Conservation (phyloP, 2,113 vertebrate species). For the Todiramphus saurophagus region DNA sequence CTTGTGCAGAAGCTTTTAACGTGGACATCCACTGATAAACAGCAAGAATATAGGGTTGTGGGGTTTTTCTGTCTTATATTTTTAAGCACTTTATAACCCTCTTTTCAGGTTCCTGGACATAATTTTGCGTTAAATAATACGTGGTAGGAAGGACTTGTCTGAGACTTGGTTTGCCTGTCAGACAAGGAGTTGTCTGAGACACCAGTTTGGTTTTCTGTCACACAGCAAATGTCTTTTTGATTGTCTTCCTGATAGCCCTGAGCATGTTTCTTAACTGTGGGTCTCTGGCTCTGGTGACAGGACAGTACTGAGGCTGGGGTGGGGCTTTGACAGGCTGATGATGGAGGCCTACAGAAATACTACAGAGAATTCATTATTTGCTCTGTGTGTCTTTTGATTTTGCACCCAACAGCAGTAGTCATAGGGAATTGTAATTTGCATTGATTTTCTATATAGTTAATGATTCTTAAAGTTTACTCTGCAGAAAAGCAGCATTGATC, state of each 20-base stretch:
- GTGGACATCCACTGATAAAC: background rate
- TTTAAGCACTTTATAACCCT: background rate
- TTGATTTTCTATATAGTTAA: background rate
- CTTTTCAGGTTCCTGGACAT: background rate
- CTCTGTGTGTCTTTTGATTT: background rate
- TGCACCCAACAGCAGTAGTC: background rate
- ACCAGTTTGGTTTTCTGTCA: background rate
- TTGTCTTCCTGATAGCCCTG: background rate
- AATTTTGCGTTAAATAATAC: background rate
- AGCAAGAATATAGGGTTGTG: background rate
- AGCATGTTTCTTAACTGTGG: fast-evolving
- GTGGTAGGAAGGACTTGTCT: background rate
- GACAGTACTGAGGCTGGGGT: background rate
- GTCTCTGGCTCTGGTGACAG: background rate
- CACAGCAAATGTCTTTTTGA: background rate
- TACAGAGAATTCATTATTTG: background rate
- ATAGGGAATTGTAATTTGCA: background rate
- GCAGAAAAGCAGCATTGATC: constrained; percentile 6
- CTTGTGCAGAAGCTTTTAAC: background rate
- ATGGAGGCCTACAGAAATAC: background rate
- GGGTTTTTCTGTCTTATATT: background rate
- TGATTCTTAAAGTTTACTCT: background rate
- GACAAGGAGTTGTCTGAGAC: background rate
- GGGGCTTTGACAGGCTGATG: background rate
- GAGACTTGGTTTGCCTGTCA: background rate